These are phyloP conservation scores for Blomia tropicalis DNA, from an alignment of 2,888 invertebrate genomes.

Conservation along the genomic window DNA sequence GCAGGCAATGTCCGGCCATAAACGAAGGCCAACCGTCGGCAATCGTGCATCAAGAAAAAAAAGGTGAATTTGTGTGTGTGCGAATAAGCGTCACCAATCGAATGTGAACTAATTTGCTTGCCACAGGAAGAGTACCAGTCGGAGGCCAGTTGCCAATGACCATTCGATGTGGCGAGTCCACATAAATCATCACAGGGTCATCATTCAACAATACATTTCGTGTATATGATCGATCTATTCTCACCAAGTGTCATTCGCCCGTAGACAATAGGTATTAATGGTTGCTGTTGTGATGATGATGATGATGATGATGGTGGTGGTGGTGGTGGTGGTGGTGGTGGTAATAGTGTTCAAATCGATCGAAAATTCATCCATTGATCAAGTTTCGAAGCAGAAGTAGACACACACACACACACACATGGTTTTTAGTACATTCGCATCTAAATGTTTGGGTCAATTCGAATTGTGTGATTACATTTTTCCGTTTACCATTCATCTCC, in stretches of 20 bases:
- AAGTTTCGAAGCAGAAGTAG: no score
- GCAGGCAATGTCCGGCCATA: no score
- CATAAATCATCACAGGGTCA: background rate
- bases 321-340: no score
- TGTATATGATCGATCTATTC: conserved; percentile 3
- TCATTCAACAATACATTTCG: background rate
- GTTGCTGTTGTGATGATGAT: background rate
- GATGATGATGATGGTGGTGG: no score
- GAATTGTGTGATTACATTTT: background rate
- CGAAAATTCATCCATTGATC: no score
- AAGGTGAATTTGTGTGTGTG: no score
- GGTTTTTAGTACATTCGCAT: no score
- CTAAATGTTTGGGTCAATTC: background rate
- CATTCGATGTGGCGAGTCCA: background rate
- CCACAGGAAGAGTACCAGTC: conserved; percentile 4
- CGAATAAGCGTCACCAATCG: no score
- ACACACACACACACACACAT: no score
- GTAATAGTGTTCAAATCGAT: no score
- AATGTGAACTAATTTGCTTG: conserved; percentile 4
- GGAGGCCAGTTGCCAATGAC: background rate
- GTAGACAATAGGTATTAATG: background rate
- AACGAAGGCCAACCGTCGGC: no score
- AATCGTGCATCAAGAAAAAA: background rate
- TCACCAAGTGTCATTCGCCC: background rate
- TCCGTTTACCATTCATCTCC: conserved; percentile 13